Evolutionary conservation across 2,888 invertebrate species (phyloP), one percentile per base, ranked within the genome.

Genomic region (Agapostemon virescens): DNA sequence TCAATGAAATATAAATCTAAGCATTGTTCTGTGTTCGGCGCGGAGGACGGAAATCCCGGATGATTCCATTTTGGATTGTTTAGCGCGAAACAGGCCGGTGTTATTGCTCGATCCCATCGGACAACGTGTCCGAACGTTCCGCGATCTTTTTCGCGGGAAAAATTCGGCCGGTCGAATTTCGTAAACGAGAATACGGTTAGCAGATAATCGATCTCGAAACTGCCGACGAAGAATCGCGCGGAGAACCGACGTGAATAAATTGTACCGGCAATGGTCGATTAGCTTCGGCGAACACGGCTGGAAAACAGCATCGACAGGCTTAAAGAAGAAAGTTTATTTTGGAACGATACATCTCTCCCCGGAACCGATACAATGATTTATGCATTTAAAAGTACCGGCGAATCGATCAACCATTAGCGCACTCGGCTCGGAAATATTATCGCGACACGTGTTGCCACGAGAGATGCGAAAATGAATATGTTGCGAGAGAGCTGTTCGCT

Each of bases 341-440:
- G 38, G n/a, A 30, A 26, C 73, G 63, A 80, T 73, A 79, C 26
- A 73, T 79, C 52, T 49, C 33, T 33, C 9, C 9, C n/a, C n/a
- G 20, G 26, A 13, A 26, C n/a, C 45, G 68, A 26, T 55, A 40
- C 73, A 30, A 81, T 81, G 81, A 82, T 82, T 82, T 76, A 81
- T 76, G 81, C 42, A 55, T 71, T 70, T 45, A 72, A 69, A 82
- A 80, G 80, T 58, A 75, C 70, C 55, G 68, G 58, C 72, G 74
- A 85, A 81, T 85, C 81, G 85, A 81, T 85, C 70, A 69, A 11
- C 77, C 61, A 85, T 85, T 85, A 85, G 84, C 68, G 69, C 36
- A 52, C 75, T n/a, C 70, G 42, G 76, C 30, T 42, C 30, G 72
- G 61, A 64, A 81, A 81, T 71, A 81, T 81, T 80, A 75, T 81